phyloP scores from a whole-genome alignment of 2,888 invertebrate genomes.

The Amphipoea lucens region DNA sequence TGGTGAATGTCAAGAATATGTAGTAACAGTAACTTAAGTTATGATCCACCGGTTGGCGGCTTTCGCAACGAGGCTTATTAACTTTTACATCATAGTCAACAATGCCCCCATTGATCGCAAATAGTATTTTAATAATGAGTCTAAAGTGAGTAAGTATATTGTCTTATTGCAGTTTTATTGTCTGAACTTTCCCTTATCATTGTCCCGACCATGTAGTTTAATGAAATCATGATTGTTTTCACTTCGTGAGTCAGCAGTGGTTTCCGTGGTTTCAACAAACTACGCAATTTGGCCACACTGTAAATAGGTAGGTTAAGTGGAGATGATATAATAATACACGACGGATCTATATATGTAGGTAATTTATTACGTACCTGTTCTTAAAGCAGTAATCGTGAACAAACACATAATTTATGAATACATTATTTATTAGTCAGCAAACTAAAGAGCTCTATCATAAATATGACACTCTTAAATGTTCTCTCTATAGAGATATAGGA shows the following conservation, averaged over 20 bases:
- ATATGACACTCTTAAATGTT: not conserved
- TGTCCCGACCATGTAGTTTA: constrained; percentile 2
- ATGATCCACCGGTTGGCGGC: constrained; percentile 13
- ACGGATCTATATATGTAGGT: constrained; percentile 4
- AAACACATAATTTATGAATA: constrained; percentile 22
- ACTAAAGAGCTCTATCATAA: constrained; percentile 8
- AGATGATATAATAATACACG: constrained; percentile 47
- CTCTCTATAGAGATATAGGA: not conserved
- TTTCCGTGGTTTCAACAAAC: constrained; percentile 28
- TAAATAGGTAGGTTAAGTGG: constrained; percentile 28
- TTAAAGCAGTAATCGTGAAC: not conserved
- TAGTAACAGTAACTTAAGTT: constrained; percentile 42
- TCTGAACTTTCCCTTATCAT: constrained; percentile 28
- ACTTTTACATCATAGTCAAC: constrained; percentile 44
- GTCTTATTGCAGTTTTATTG: constrained; percentile 27
- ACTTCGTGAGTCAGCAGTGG: constrained; percentile 13
- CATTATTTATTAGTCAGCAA: constrained; percentile 11
- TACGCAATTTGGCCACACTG: constrained; percentile 15
- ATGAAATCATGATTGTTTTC: constrained; percentile 14
- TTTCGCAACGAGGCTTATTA: constrained; percentile 49
- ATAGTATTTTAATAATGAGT: constrained; percentile 25
- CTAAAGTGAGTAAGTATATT: not conserved
- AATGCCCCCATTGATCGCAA: constrained; percentile 36
- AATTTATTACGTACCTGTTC: constrained; percentile 37
- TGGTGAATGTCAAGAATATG: constrained; percentile 56